Base-by-base conservation (phyloP, 2,113 vertebrate species). In the Stigmatopora argus region DNA sequence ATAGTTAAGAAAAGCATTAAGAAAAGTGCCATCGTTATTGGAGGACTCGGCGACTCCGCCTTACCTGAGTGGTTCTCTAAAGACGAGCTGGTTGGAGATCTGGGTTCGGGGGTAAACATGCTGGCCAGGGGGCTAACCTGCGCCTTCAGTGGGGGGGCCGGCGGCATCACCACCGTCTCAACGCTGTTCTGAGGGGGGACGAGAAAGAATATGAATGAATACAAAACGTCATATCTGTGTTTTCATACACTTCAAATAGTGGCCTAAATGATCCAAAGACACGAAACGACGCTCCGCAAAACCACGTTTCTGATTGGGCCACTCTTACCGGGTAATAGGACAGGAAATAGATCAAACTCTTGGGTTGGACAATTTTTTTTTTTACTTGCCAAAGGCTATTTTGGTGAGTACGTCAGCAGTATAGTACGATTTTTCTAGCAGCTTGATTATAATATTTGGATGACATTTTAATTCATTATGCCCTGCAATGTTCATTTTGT, bases 71-170 rank as follows among this genome's bases (percentile, higher is more conserved):
- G 86, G 58, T 75, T 79, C 14, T 82, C 91, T 1, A 73, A 77
- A 51, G 83, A 89, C 51, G 73, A 67, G 51, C 58, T 73, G 51
- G 92, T 85, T 0, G 88, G 52, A 14, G 78, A 75, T 77, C 82
- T 91, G 15, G 87, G 75, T 0, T 93, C 85, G 55, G 90, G 94
- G 65, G 88, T 93, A 73, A 99, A 99, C 94, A 99, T 95, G 35
- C 93, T 93, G 3, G 92, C 93, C 1, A 99, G 83, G 0, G 95
- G 97, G 26, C 96, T 96, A 0, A 90, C 92, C 8, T 91, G 93
- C 0, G 93, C 93, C 83, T 89, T 95, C 0, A 88, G 84, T 0
- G 85, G 66, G 1, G 96, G 94, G 0, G 94, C 95, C 0, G 95
- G 94, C 12, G 95, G 96, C 68, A 94, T 91, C 64, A 83, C 90